These are phyloP conservation scores for Arctopsyche grandis DNA, from an alignment of 1,140 invertebrate species.

Conservation along the genomic window DNA sequence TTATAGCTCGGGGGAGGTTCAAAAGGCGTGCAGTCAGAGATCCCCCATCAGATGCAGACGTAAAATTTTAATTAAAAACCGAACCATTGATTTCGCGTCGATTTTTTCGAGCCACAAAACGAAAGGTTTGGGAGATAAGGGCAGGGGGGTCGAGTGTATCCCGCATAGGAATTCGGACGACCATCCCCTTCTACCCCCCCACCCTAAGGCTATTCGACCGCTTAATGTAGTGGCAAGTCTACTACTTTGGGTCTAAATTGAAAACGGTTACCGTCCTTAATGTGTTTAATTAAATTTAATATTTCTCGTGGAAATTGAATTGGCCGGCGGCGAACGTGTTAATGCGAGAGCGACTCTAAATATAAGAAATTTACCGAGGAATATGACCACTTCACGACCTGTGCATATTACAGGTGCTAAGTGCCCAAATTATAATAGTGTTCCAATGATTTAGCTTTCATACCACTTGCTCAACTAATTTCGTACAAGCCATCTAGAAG, in stretches of 20 bases:
- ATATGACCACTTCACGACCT: too few species aligned
- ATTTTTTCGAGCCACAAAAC: conserved; percentile 23
- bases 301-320: conserved; percentile 45
- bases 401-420: too few species aligned
- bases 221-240: conserved; percentile 46
- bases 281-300: conserved; percentile 47
- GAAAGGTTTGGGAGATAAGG: not conserved
- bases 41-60: conserved; percentile 18
- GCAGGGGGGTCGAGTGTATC: not conserved
- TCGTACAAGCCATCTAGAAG: too few species aligned
- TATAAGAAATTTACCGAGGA: not conserved
- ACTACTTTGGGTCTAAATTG: conserved; percentile 44
- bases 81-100: conserved; percentile 31
- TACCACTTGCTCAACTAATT: too few species aligned
- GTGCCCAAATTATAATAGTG: too few species aligned
- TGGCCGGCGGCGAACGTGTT: conserved; percentile 7
- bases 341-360: not conserved
- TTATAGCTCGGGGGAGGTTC: not conserved
- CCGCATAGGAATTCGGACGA: not conserved
- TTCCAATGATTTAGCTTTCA: too few species aligned
- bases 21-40: not conserved
- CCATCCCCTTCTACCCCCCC: not conserved
- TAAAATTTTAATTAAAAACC: conserved; percentile 46
- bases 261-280: conserved; percentile 44
- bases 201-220: conserved; percentile 30